Percentiles rank a stretch among this genome's conserved stretches.
phyloP scores from a whole-genome alignment of 2,888 invertebrate genomes.

The Galerucella pusilla region DNA sequence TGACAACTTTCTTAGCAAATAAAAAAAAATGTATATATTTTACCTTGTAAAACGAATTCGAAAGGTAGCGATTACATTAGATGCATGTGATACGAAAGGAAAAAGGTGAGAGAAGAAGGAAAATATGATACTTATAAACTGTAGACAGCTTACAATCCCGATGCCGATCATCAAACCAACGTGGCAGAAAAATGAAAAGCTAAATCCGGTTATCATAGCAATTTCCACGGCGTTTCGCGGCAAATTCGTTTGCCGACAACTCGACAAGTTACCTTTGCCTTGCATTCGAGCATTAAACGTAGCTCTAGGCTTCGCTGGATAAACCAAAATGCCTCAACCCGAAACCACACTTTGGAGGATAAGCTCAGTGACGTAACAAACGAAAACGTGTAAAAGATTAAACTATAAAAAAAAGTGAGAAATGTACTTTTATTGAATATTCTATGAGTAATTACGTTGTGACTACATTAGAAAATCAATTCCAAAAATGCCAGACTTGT shows the following conservation, averaged over 20 bases:
- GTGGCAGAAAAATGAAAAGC: constrained; percentile 69
- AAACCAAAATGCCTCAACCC: constrained; percentile 27
- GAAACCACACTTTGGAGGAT: constrained; percentile 16
- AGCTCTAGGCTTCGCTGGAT: constrained; percentile 37
- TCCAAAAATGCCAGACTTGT: no score
- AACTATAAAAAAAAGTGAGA: background rate
- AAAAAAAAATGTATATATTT: background rate
- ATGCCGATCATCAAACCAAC: constrained; percentile 64
- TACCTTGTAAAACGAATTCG: constrained; percentile 25
- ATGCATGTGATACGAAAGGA: constrained; percentile 40
- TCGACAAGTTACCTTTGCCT: constrained; percentile 50
- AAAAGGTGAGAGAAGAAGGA: constrained; percentile 43
- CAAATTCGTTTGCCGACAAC: constrained; percentile 51
- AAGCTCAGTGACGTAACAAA: constrained; percentile 11
- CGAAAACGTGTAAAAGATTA: background rate
- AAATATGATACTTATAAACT: constrained; percentile 63
- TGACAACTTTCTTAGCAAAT: background rate
- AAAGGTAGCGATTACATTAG: constrained; percentile 36
- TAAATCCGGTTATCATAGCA: constrained; percentile 68
- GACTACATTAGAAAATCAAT: no score
- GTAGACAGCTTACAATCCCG: constrained; percentile 48
- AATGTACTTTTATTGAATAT: background rate
- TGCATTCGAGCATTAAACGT: constrained; percentile 53
- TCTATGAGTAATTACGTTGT: no score
- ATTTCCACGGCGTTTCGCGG: constrained; percentile 62